Evolutionary conservation across 2,113 vertebrate species (phyloP).

Genomic region (Eupsittula cactorum): DNA sequence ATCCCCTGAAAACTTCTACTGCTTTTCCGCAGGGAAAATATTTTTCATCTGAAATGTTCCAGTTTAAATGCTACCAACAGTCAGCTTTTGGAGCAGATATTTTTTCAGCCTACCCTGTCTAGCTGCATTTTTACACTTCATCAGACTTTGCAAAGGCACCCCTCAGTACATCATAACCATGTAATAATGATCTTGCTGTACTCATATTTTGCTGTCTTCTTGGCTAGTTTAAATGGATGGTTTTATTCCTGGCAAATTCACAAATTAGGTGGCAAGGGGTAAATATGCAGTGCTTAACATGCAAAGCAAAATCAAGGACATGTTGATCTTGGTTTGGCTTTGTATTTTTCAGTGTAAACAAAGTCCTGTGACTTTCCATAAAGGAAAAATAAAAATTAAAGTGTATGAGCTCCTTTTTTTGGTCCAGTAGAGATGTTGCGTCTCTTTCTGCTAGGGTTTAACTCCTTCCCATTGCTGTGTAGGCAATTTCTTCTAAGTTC

Average conservation of each 20-base stretch:
- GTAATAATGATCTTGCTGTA: background rate
- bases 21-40: background rate
- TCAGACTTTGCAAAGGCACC: background rate
- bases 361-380: background rate
- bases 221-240: slow-evolving; percentile 6
- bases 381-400: slow-evolving; percentile 34
- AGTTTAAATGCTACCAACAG: background rate
- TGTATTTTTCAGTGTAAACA: slow-evolving; percentile 22
- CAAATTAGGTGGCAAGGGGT: slow-evolving; percentile 44
- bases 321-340: slow-evolving; percentile 38
- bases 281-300: slow-evolving; percentile 14
- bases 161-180: background rate
- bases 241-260: slow-evolving; percentile 42
- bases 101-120: background rate
- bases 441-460: background rate
- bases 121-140: background rate
- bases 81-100: background rate
- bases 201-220: background rate
- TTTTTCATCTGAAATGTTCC: background rate
- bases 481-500: background rate
- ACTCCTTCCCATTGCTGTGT: background rate
- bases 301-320: slow-evolving; percentile 48
- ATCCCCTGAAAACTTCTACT: background rate
- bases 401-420: background rate
- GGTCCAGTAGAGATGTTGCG: background rate